A percentile compares a stretch with the other conserved stretches of the same genome.
Conservation (phyloP, 2,888 invertebrate genomes). For the Drosophila ezoana region DNA sequence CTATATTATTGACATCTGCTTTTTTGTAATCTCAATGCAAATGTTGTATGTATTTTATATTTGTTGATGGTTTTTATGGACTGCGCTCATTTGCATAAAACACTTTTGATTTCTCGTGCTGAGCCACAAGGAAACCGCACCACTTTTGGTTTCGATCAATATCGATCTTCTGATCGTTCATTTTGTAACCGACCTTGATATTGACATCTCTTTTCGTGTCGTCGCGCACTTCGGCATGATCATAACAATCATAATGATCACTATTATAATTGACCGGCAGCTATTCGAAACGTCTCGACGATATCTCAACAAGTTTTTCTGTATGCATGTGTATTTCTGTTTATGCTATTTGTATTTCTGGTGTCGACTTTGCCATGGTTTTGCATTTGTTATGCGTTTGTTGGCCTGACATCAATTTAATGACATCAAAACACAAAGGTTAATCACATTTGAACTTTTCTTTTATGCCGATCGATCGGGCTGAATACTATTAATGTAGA, state of each 20-base stretch:
- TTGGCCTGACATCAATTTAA: slow-evolving; percentile 64
- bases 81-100: slow-evolving; percentile 65
- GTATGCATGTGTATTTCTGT: neutral
- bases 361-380: slow-evolving; percentile 33
- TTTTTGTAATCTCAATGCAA: slow-evolving; percentile 64
- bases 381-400: slow-evolving; percentile 27
- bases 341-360: slow-evolving; percentile 14
- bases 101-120: slow-evolving; percentile 64
- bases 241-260: slow-evolving; percentile 20
- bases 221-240: slow-evolving; percentile 22
- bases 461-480: neutral
- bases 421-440: slow-evolving; percentile 70
- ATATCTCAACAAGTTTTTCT: slow-evolving; percentile 60
- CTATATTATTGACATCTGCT: slow-evolving; percentile 23
- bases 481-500: slow-evolving; percentile 3
- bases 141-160: slow-evolving; percentile 46
- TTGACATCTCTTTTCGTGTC: slow-evolving; percentile 55
- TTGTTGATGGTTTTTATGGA: slow-evolving; percentile 39
- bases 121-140: slow-evolving; percentile 45
- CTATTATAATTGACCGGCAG: slow-evolving; percentile 54
- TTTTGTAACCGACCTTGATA: slow-evolving; percentile 80
- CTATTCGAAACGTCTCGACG: slow-evolving; percentile 47
- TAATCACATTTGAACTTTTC: slow-evolving; percentile 77
- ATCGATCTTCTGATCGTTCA: slow-evolving; percentile 38
- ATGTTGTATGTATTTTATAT: slow-evolving; percentile 42